phyloP scores from a whole-genome alignment of 2,113 vertebrate genomes.

The Nycticryphes semicollaris region DNA sequence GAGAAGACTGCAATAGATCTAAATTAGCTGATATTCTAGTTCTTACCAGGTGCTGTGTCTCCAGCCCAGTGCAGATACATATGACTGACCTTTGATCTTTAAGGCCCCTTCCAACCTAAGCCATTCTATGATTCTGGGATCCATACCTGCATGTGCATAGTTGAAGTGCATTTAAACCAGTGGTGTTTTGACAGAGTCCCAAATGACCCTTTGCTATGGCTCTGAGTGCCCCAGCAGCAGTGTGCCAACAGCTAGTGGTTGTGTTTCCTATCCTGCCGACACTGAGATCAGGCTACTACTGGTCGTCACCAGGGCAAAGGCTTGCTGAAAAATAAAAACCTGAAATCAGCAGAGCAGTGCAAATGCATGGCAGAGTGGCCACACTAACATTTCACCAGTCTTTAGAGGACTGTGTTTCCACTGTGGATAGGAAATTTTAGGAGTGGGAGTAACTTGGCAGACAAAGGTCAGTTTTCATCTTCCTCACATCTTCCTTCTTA shows the following conservation, averaged over 20 bases:
- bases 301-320: too few species aligned
- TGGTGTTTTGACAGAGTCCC: not conserved
- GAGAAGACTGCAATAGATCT: not conserved
- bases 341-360: not conserved
- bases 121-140: not conserved
- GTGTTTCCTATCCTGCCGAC: rapidly evolving
- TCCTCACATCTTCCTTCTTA: not conserved
- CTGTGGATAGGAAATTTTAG: not conserved
- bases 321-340: not conserved
- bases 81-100: not conserved
- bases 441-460: not conserved
- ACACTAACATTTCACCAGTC: not conserved
- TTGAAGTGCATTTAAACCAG: not conserved
- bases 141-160: not conserved
- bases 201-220: not conserved
- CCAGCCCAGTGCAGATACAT: not conserved
- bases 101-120: not conserved
- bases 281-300: not conserved
- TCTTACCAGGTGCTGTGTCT: rapidly evolving
- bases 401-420: not conserved
- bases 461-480: not conserved
- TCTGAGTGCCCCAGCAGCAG: not conserved
- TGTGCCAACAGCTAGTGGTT: rapidly evolving
- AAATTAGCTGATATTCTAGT: not conserved
- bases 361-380: rapidly evolving